Base-by-base conservation (phyloP, 1,140 invertebrate genomes). In the Leucophenga varia region DNA sequence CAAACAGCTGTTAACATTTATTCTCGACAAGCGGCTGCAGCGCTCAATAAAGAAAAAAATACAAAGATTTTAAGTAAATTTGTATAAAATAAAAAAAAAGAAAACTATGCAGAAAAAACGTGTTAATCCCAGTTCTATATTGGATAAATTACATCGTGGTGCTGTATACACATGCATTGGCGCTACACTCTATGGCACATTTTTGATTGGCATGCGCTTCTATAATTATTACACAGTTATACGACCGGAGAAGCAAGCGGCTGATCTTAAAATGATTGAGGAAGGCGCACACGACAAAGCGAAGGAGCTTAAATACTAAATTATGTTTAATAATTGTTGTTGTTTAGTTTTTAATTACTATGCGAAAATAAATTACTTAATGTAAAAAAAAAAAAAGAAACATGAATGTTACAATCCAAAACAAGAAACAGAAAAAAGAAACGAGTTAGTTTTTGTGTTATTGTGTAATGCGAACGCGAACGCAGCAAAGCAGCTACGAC, bases 81-180 rank as follows among this genome's bases (percentile, higher is more conserved):
- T n/a, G n/a, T n/a, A n/a, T n/a, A n/a, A n/a, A 37, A 16, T 37
- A 37, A 17, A 37, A 25, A 14, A 39, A 38, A 39, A 39, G 14
- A 14, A 16, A 34, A 51, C 28, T 25, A 73, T 73, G 70, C 64
- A 73, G 42, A 73, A 73, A 39, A 70, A 67, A 49, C 63, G 65
- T 17, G 43, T 73, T 4, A 56, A 55, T n/a, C 56, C 52, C 5
- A 77, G 52, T 55, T 40, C 59, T 8, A 47, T 77, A 39, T 35
- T 79, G 34, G 75, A 79, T 47, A 74, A 68, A 57, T 47, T 79
- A 31, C 78, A 79, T 52, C 76, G 74, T 45, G 76, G 78, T 32
- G 72, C 74, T 30, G 78, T 79, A 7, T 71, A 65, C 19, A 70
- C 74, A 20, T 79, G 78, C 58, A 64, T 79, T 20, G 77, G 67